Evolutionary conservation across 2,113 vertebrate species (phyloP).

Genomic region (Eidolon helvum): DNA sequence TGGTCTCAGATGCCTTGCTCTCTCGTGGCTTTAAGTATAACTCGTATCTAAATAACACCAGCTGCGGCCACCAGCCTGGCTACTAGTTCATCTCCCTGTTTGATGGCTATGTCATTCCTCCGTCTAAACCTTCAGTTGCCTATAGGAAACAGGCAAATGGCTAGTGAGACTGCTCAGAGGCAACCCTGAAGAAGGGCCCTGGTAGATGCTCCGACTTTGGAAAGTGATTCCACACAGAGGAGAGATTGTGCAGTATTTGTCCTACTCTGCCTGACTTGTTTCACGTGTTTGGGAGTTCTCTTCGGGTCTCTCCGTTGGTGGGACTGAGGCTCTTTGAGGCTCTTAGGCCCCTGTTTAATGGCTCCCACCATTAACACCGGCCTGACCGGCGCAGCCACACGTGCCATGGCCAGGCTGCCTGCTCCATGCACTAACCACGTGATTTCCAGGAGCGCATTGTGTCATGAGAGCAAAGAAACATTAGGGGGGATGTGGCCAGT

Average conservation of each 20-base stretch:
- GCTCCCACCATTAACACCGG: too few relatives aligned
- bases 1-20: background rate
- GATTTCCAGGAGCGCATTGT: background rate
- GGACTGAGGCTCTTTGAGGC: background rate
- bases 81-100: background rate
- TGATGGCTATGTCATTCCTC: background rate
- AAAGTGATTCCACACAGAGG: background rate
- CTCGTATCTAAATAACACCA: background rate
- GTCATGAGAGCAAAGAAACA: background rate
- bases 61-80: background rate
- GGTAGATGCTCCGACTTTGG: too few relatives aligned
- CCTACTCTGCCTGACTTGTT: background rate
- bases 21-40: background rate
- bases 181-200: background rate
- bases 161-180: background rate
- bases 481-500: background rate
- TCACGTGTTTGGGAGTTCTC: background rate
- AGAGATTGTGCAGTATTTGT: rapidly evolving
- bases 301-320: background rate
- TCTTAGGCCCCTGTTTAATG: background rate
- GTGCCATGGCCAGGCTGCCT: too few relatives aligned
- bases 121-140: background rate
- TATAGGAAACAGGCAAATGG: background rate
- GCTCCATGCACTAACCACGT: background rate
- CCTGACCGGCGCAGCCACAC: rapidly evolving